These are phyloP conservation scores for Trachurus trachurus DNA, from an alignment of 2,797 vertebrate genomes.

Conservation along the genomic window DNA sequence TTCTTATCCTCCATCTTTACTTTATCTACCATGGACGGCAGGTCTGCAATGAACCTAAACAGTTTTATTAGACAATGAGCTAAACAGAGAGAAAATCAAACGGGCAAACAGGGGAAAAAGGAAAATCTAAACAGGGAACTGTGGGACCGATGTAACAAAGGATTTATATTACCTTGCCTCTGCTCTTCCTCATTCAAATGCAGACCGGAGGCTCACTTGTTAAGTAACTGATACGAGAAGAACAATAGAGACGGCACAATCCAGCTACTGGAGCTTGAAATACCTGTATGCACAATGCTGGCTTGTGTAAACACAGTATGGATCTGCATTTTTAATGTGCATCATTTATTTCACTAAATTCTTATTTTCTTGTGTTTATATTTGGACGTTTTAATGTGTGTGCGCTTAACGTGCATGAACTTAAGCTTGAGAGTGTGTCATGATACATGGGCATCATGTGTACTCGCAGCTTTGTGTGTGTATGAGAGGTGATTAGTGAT, in stretches of 20 bases:
- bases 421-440: constrained; percentile 32
- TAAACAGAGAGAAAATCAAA: constrained; percentile 46
- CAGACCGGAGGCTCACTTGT: constrained; percentile 32
- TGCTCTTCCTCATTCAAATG: constrained; percentile 40
- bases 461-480: constrained; percentile 34
- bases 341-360: constrained; percentile 6
- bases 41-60: constrained; percentile 48
- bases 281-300: constrained; percentile 10
- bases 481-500: constrained; percentile 81
- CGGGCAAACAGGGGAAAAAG: background rate
- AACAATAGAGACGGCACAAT: constrained; percentile 40
- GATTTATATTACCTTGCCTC: constrained; percentile 15
- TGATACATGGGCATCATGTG: constrained; percentile 30
- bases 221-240: constrained; percentile 35
- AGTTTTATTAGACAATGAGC: constrained; percentile 51
- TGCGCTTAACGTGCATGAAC: constrained; percentile 17
- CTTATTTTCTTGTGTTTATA: constrained; percentile 3
- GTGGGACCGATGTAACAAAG: constrained; percentile 7
- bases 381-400: constrained; percentile 33
- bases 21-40: constrained; percentile 41
- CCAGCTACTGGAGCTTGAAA: constrained; percentile 35
- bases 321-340: constrained; percentile 47
- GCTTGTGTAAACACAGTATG: constrained; percentile 5
- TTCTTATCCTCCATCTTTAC: constrained; percentile 48
- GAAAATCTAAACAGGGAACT: constrained; percentile 4